Percentiles rank a stretch among this genome's conserved stretches.
Conservation (phyloP, 2,888 invertebrate species). For the Drosophila monieri region DNA sequence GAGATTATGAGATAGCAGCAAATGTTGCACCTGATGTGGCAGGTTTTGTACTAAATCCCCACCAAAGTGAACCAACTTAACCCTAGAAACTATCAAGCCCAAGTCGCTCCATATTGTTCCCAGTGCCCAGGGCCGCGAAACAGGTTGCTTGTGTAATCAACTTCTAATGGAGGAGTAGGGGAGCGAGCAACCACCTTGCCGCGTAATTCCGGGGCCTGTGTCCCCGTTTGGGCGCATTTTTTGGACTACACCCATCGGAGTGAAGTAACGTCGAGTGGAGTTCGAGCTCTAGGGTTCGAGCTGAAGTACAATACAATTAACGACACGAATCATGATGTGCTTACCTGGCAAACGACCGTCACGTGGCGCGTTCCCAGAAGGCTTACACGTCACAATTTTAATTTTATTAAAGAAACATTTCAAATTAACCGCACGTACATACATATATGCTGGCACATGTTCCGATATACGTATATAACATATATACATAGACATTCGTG, state of each 20-base stretch:
- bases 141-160: conserved; percentile 82
- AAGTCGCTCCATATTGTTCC: not conserved
- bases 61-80: no score
- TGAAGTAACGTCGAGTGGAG: conserved; percentile 10
- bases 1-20: not conserved
- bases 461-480: not conserved
- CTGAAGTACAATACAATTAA: conserved; percentile 82
- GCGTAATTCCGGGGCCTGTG: conserved; percentile 45
- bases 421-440: conserved; percentile 68
- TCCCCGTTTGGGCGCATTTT: conserved; percentile 10
- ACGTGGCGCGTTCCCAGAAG: conserved; percentile 83
- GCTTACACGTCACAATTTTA: conserved; percentile 82
- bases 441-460: not conserved
- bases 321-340: conserved; percentile 83
- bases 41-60: not conserved
- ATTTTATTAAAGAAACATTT: conserved; percentile 82
- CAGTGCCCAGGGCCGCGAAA: conserved; percentile 41
- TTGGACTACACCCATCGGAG: conserved; percentile 32
- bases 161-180: conserved; percentile 79
- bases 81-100: not conserved
- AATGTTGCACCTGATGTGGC: not conserved
- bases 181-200: conserved; percentile 70
- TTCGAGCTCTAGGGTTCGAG: conserved; percentile 35
- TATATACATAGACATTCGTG: not conserved
- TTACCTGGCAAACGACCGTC: conserved; percentile 83